Conservation (phyloP, 2,797 vertebrate genomes). For the Fringilla coelebs region DNA sequence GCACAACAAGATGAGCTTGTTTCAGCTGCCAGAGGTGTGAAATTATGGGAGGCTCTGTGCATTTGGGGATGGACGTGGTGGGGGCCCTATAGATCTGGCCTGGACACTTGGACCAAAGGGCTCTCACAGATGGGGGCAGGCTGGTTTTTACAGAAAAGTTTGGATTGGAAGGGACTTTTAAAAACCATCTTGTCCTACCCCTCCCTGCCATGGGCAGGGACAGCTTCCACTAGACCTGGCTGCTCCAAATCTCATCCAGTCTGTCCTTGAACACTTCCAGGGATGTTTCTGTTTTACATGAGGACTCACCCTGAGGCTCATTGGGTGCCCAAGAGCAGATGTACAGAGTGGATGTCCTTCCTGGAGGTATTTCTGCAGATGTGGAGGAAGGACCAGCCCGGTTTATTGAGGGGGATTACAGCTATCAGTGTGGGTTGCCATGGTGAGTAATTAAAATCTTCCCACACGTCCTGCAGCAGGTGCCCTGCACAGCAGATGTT, state of each 20-base stretch:
- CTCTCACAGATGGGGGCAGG: too few species aligned
- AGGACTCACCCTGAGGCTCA: not conserved
- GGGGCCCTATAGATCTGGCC: not conserved
- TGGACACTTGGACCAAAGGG: not conserved
- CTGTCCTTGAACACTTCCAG: not conserved
- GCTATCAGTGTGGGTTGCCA: constrained; percentile 35
- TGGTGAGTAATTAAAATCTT: constrained; percentile 56
- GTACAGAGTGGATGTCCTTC: not conserved
- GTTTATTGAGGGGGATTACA: not conserved
- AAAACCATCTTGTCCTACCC: not conserved
- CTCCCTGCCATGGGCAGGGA: not conserved
- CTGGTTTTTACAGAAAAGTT: not conserved
- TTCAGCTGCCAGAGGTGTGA: not conserved
- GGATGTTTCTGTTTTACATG: not conserved
- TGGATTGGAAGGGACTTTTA: not conserved
- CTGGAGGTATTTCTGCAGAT: not conserved
- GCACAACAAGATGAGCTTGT: not conserved
- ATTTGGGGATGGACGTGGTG: not conserved
- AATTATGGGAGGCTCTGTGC: not conserved
- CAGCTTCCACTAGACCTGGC: not conserved
- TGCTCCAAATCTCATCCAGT: not conserved
- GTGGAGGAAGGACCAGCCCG: not conserved
- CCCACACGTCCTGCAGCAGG: not conserved
- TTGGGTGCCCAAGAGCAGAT: not conserved
- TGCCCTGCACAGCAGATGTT: constrained; percentile 45